Evolutionary conservation across 2,113 vertebrate genomes (phyloP).

Genomic region (Laticauda laticaudata): DNA sequence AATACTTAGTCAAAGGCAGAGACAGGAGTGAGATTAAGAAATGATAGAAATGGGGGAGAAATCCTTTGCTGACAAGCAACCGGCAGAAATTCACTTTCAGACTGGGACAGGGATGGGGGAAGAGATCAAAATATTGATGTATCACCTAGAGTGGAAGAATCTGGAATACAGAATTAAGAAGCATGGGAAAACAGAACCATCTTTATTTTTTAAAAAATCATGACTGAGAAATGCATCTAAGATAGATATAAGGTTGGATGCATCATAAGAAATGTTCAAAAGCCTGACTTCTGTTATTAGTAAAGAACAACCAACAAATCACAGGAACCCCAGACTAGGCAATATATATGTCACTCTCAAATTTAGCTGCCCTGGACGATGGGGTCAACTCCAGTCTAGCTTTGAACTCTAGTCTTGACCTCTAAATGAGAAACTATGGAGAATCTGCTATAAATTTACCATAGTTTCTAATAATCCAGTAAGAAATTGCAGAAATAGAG

Average conservation of each 20-base stretch:
- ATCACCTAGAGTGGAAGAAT: constrained; percentile 32
- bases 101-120: background rate
- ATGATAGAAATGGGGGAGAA: constrained; percentile 11
- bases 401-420: background rate
- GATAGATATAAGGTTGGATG: background rate
- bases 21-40: constrained; percentile 31
- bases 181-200: constrained; percentile 34
- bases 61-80: constrained; percentile 35
- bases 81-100: constrained; percentile 16
- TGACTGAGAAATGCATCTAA: constrained; percentile 21
- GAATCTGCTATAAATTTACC: background rate
- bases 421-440: background rate
- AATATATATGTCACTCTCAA: constrained; percentile 22
- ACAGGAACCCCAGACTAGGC: background rate
- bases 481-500: background rate
- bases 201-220: background rate
- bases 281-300: constrained; percentile 5
- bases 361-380: background rate
- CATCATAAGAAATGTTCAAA: constrained; percentile 33
- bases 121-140: constrained; percentile 60
- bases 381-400: background rate
- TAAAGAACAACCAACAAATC: constrained; percentile 41
- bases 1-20: constrained; percentile 23
- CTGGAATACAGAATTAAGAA: background rate
- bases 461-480: background rate